Evolutionary conservation across 2,797 vertebrate species (phyloP), one percentile per base, ranked within the genome.

Genomic region (Intellagama lesueurii): DNA sequence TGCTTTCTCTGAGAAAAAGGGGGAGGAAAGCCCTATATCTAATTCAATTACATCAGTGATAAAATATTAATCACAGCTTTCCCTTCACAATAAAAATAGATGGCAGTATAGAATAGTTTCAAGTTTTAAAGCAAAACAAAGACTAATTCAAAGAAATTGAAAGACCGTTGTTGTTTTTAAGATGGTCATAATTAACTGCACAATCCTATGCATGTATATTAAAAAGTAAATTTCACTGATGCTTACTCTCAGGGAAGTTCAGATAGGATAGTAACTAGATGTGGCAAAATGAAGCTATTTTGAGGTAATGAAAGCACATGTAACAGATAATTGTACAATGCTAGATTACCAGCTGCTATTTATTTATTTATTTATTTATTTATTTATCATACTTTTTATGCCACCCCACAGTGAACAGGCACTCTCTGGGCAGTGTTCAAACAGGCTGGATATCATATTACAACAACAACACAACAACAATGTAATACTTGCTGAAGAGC

Each of bases 41-140:
- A 85, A 85, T 91, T 93, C 3, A 88, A 81, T 90, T 75, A 79
- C 24, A 66, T 66, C 52, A 60, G 75, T 0, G 0, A 8, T 88
- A 88, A 89, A 87, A 52, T 80, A 82, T 12, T 69, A 35, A 89
- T 92, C 30, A 12, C 44, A 8, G 75, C 78, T 35, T 32, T 88
- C 56, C 28, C 52, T 64, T 87, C 19, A 78, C 4, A 68, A 3
- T 7, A 90, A 0, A 87, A 35, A 81, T 86, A 87, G 35, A 92
- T 91, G n/a, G 69, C 40, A 85, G 22, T 69, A 5, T 3, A 81
- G 0, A n/a, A 70, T 69, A 2, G 81, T 81, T 72, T 89, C 81
- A 73, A 88, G 0, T 0, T 81, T 70, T 73, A 91, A 87, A 77
- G 64, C 0, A 81, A 88, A 77, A 80, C 0, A 68, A 30, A 60